These are phyloP conservation scores for Aulostomus chinensis DNA, from an alignment of 2,797 vertebrate species.

Conservation along the genomic window DNA sequence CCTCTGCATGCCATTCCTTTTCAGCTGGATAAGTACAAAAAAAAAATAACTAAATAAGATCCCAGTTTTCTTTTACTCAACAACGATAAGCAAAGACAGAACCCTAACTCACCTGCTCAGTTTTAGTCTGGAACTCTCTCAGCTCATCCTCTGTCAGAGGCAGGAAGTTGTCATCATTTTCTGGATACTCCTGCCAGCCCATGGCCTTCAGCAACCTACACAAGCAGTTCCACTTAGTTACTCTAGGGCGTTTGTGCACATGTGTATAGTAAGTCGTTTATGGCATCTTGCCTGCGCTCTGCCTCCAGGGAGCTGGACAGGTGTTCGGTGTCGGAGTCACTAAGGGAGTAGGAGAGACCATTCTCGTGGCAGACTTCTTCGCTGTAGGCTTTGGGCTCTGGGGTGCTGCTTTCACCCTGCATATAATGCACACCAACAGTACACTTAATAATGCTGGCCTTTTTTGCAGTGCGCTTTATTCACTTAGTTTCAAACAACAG, in stretches of 20 bases:
- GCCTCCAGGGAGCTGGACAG: conserved; percentile 98
- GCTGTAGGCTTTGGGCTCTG: conserved; percentile 93
- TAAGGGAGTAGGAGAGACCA: conserved; percentile 90
- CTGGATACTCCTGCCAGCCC: conserved; percentile 99
- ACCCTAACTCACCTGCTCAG: conserved; percentile 91
- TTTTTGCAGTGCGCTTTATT: too few species aligned
- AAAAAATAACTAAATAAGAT: neutral
- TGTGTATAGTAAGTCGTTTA: neutral
- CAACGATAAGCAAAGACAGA: too few species aligned
- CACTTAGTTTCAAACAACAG: too few species aligned
- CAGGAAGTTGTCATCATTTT: conserved; percentile 98
- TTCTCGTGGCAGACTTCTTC: conserved; percentile 92
- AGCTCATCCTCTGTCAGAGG: conserved; percentile 98
- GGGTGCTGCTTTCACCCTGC: conserved; percentile 90
- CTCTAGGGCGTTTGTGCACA: neutral
- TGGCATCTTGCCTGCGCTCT: conserved; percentile 88
- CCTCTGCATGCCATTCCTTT: conserved; percentile 91
- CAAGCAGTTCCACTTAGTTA: conserved; percentile 1
- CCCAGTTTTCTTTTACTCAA: neutral
- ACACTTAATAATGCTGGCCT: too few species aligned
- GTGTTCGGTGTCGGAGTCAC: conserved; percentile 89
- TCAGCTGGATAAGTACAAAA: conserved; percentile 79
- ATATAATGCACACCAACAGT: neutral
- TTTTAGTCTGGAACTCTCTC: conserved; percentile 97
- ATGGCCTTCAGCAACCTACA: conserved; percentile 95